These are phyloP conservation scores for Urosaurus nigricauda DNA, from an alignment of 2,797 vertebrate species.

Conservation along the genomic window DNA sequence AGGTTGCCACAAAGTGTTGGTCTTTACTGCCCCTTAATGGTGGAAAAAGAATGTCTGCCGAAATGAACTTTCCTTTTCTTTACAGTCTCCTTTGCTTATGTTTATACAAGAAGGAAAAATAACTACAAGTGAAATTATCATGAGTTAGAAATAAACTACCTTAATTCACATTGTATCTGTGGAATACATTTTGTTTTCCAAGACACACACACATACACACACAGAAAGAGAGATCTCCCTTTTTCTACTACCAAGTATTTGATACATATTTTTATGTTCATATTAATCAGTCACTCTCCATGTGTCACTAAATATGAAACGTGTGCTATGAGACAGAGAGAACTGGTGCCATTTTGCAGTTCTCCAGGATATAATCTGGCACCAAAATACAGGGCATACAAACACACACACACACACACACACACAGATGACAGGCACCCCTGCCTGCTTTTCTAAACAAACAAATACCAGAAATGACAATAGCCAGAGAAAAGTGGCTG, in stretches of 20 bases:
- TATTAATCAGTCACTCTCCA: conserved; percentile 76
- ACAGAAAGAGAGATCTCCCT: background rate
- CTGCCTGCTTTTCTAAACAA: conserved; percentile 63
- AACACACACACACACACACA: background rate
- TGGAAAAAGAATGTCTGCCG: background rate
- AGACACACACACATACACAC: background rate
- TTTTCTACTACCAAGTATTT: conserved; percentile 63
- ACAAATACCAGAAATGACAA: conserved; percentile 52
- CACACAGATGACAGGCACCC: conserved; percentile 71
- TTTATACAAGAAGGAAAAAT: conserved; percentile 54
- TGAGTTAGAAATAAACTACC: conserved; percentile 60
- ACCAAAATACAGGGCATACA: conserved; percentile 59
- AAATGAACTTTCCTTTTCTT: conserved; percentile 41
- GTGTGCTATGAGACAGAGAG: conserved; percentile 69
- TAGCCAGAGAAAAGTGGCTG: conserved; percentile 30
- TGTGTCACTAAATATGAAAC: conserved; percentile 75
- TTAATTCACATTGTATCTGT: background rate
- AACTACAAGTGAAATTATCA: conserved; percentile 70
- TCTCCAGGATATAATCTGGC: conserved; percentile 66
- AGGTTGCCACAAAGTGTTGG: no score
- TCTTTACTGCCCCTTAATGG: no score
- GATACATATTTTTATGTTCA: conserved; percentile 73
- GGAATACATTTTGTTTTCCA: conserved; percentile 55
- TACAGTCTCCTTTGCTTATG: conserved; percentile 45
- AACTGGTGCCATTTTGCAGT: conserved; percentile 65